A percentile compares a stretch with the other conserved stretches of the same genome.
These are phyloP conservation scores for Tragopan temminckii DNA, from an alignment of 2,797 vertebrate species.

Conservation along the genomic window DNA sequence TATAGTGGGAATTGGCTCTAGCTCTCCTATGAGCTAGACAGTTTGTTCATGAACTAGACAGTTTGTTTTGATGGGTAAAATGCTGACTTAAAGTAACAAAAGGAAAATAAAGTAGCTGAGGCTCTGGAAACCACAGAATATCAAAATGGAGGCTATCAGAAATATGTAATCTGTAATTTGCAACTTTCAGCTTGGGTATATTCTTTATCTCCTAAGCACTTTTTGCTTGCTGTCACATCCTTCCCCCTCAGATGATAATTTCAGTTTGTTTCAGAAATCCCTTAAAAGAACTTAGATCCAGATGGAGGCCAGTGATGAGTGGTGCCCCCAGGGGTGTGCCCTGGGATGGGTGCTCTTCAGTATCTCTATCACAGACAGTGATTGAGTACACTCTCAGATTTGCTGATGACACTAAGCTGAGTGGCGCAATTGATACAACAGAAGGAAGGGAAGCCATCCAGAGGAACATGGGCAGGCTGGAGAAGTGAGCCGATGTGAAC, in stretches of 20 bases:
- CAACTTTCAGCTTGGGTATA: background rate
- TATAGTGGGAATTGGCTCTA: conserved; percentile 54
- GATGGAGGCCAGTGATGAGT: background rate
- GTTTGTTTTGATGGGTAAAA: conserved; percentile 62
- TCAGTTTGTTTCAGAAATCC: background rate
- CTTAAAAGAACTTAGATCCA: background rate
- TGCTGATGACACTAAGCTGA: background rate
- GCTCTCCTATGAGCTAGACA: conserved; percentile 45
- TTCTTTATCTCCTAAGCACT: background rate
- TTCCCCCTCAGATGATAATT: background rate
- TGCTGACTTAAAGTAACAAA: conserved; percentile 38
- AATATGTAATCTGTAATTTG: background rate
- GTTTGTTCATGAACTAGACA: conserved; percentile 55
- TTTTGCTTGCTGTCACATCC: background rate
- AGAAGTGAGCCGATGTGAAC: background rate
- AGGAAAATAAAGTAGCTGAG: conserved; percentile 34
- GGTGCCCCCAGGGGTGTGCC: too few species aligned
- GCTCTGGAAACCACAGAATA: background rate
- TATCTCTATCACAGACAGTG: background rate
- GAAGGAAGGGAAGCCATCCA: background rate
- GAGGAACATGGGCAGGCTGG: background rate
- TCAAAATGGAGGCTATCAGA: background rate
- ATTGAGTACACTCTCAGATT: background rate
- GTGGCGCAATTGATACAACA: background rate
- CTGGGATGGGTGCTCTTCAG: background rate